phyloP scores from a whole-genome alignment of 2,888 invertebrate species.

The Portevinia maculata region DNA sequence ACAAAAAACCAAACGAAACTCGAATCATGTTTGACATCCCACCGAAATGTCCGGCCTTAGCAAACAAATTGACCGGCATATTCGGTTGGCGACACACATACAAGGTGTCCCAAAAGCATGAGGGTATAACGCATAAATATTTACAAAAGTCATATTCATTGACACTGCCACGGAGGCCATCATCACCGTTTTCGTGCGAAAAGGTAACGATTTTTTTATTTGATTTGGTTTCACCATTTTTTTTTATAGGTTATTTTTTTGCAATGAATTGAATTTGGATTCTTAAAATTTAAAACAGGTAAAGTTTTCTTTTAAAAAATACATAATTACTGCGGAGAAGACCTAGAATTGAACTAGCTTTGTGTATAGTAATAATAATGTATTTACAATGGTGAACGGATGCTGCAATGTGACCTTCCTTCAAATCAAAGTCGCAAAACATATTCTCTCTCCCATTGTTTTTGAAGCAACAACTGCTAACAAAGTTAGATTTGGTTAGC shows the following conservation, averaged over 20 bases:
- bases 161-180: conserved; percentile 81
- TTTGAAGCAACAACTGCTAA: no score
- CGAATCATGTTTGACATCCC: conserved; percentile 85
- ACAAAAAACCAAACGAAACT: conserved; percentile 3
- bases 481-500: conserved; percentile 3
- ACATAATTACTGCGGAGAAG: neutral
- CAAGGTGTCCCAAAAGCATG: conserved; percentile 90
- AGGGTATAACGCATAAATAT: conserved; percentile 83
- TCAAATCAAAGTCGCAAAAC: no score
- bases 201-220: conserved; percentile 79
- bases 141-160: conserved; percentile 83
- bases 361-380: no score
- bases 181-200: conserved; percentile 78
- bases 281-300: no score
- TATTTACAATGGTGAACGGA: no score
- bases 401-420: no score
- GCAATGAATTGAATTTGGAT: no score
- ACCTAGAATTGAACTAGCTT: no score
- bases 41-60: conserved; percentile 89
- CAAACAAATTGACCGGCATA: conserved; percentile 89
- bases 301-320: no score
- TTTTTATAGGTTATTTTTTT: neutral
- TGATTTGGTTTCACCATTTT: neutral
- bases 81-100: conserved; percentile 92
- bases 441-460: no score